Base-by-base conservation (phyloP, 2,113 vertebrate genomes). In the Onychostruthus taczanowskii region DNA sequence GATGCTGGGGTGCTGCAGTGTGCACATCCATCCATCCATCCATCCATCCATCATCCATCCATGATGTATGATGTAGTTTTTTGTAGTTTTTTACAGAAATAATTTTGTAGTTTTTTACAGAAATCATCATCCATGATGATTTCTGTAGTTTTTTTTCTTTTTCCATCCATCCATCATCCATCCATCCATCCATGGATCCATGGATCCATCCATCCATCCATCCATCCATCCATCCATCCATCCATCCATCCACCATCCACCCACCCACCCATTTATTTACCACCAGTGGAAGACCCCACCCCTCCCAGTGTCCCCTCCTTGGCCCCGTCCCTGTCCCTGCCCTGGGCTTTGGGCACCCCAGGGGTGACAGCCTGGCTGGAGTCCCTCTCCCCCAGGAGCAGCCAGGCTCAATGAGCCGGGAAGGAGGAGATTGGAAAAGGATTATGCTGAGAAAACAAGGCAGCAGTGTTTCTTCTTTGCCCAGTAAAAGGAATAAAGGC, bases 331-430 rank as follows among this genome's bases (percentile, higher is more conserved):
- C 62, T 7, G 64, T n/a, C 80, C 72, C 16, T 31, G 55, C 11
- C 11, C 35, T 58, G 52, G 62, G 46, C 55, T 68, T 15, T 62
- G 61, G 56, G 74, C 61, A 52, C 16, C 28, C 26, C 41, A 10
- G 30, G 24, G 56, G 20, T 46, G 59, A 13, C 43, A 53, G 37
- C 80, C 53, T 24, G 62, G 22, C 73, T 70, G 72, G 37, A 24
- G 33, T 30, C 24, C 56, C 77, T 83, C 3, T 16, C 6, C 46
- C 53, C 44, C 41, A 11, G 43, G 50, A 44, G 16, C 56, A 47
- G 46, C 37, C 0, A 0, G 31, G 16, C 78, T 68, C 78, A 41
- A 2, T 53, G 56, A 49, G 11, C 17, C 11, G 6, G 1, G 52
- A 44, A 67, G 35, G 76, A 73, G 67, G 18, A 58, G 50, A 30